Evolutionary conservation across 1,140 invertebrate species (phyloP).

Genomic region (Neodiprion virginianus): DNA sequence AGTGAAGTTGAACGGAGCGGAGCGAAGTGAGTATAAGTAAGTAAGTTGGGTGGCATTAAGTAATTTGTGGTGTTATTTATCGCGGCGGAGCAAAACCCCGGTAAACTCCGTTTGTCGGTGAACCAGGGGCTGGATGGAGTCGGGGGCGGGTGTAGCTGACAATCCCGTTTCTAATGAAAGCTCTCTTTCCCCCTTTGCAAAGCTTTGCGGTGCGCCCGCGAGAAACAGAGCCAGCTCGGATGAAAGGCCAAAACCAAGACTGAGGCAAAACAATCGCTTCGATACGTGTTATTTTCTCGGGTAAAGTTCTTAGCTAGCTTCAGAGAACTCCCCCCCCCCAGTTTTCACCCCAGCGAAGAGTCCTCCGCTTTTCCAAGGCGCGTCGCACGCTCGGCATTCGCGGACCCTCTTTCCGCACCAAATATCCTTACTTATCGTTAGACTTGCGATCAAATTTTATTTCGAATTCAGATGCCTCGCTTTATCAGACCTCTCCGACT

Average conservation of each 20-base stretch:
- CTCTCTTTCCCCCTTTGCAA: conserved; percentile 30
- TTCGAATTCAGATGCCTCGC: not conserved
- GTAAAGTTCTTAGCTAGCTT: conserved; percentile 8
- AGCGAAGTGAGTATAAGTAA: not conserved
- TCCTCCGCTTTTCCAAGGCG: no score
- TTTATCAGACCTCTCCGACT: not conserved
- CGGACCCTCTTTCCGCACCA: not conserved
- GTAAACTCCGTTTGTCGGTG: conserved; percentile 34
- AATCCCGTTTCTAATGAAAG: conserved; percentile 44
- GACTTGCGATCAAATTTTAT: conserved; percentile 3
- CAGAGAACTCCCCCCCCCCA: not conserved
- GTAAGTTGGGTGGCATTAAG: conserved; percentile 34
- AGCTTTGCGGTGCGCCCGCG: not conserved
- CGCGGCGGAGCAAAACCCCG: conserved; percentile 21
- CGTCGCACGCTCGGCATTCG: not conserved
- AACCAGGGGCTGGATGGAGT: conserved; percentile 9
- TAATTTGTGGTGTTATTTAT: conserved; percentile 42
- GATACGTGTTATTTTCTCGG: conserved; percentile 30
- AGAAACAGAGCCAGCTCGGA: not conserved
- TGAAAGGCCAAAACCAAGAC: conserved; percentile 4
- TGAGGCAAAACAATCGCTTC: conserved; percentile 31
- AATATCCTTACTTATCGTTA: not conserved
- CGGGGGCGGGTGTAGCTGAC: conserved; percentile 40
- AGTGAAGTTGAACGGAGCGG: not conserved
- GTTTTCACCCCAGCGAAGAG: no score